phyloP scores from a whole-genome alignment of 2,888 invertebrate species.

The Isotomurus palustris region DNA sequence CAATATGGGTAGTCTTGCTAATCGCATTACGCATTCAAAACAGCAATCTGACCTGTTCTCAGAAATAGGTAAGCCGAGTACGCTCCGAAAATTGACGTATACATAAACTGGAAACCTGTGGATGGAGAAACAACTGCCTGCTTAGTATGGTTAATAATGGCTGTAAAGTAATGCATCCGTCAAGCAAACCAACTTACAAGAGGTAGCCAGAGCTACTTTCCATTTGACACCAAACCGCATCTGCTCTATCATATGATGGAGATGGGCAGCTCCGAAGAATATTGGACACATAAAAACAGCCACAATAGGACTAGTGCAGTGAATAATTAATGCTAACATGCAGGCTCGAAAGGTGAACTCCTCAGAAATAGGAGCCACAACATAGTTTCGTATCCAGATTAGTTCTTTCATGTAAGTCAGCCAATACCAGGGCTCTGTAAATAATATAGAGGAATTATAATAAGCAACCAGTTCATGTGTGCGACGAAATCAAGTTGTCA shows the following conservation, averaged over 20 bases:
- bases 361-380: slow-evolving; percentile 89
- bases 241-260: slow-evolving; percentile 83
- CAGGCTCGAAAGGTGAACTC: slow-evolving; percentile 94
- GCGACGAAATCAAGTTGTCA: slow-evolving; percentile 16
- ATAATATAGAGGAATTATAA: slow-evolving; percentile 7
- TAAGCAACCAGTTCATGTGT: slow-evolving; percentile 55
- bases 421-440: slow-evolving; percentile 69
- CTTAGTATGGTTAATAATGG: too few relatives aligned
- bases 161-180: too few relatives aligned
- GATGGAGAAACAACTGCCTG: too few relatives aligned
- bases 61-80: slow-evolving; percentile 90
- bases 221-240: slow-evolving; percentile 66
- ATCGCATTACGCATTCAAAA: too few relatives aligned
- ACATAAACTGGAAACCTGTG: slow-evolving; percentile 78
- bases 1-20: too few relatives aligned
- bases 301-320: slow-evolving; percentile 68
- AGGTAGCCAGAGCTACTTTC: slow-evolving; percentile 64
- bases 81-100: slow-evolving; percentile 88
- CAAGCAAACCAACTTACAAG: slow-evolving; percentile 67
- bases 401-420: slow-evolving; percentile 61
- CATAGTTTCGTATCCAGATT: slow-evolving; percentile 80
- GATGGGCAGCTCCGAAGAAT: slow-evolving; percentile 89
- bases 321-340: slow-evolving; percentile 84
- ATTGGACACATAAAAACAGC: slow-evolving; percentile 81
- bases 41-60: slow-evolving; percentile 63